Base-by-base conservation (phyloP, 2,797 vertebrate species). In the Scomberomorus guttatus region DNA sequence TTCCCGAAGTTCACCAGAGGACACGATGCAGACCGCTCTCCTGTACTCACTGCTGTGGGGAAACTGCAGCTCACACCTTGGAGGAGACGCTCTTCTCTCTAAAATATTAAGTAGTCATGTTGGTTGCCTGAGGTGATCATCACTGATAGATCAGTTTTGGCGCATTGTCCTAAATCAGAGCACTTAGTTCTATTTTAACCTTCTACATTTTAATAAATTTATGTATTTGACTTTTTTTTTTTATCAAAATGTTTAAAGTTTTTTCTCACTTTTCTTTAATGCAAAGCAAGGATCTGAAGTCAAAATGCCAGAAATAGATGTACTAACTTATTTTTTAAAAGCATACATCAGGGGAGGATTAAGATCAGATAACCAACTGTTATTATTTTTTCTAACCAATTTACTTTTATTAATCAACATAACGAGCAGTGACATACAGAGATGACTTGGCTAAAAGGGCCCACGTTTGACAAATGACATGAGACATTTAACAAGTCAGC, bases 21-120 rank as follows among this genome's bases (percentile, higher is more conserved):
- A 29, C 54, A 44, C 0, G 56, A 59, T 1, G 54, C 18, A 25
- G 51, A 55, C 39, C 0, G 51, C 39, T 83, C 71, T 29, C 58
- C 82, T 22, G 52, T 76, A 14, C 80, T 86, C 14, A 63, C 66
- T 8, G 71, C 73, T 7, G 32, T 83, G 7, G 84, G 79, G 15
- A 92, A 85, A 75, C 76, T 88, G 51, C 82, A 85, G 12, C 9
- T 81, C 2, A 61, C 46, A 0, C 75, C 77, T 3, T 90, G 87
- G 90, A 92, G 63, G 44, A 86, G 81, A 79, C 70, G 78, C 1
- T 52, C 63, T 0, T 89, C 88, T 27, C 48, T 89, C 1, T 93
- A 64, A 87, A 4, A 0, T 25, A 4, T 18, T 17, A 5, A 17
- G 20, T 4, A 1, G 25, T 64, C 25, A 50, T 25, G 52, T 60